Evolutionary conservation across 2,888 invertebrate species (phyloP), one percentile per base, ranked within the genome.

Genomic region (Empis livida): DNA sequence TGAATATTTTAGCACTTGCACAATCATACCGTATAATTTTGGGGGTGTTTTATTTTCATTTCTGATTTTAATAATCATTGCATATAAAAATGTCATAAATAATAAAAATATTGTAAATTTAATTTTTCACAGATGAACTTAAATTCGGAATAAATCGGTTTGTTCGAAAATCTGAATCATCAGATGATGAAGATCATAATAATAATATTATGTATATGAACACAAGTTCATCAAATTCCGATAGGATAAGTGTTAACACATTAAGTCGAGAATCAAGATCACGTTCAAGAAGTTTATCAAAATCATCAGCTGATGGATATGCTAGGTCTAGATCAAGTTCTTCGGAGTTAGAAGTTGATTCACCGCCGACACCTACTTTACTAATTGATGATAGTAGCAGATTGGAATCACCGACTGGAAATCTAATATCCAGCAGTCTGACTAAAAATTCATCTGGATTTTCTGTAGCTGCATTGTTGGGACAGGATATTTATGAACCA

Each of bases 61-160:
- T 8, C 23, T 2, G 5, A 27, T 27, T 27, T 27, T 6, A 27
- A 27, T 27, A 27, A 27, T 27, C 23, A 27, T 27, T 27, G 23
- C 5, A 27, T 27, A 27, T 27, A 27, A 27, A 27, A 27, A 27
- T 27, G 23, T 27, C 23, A 27, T 27, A 8, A 27, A 27, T 27
- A 27, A 27, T 8, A 27, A 8, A 20, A 20, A 20, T 20, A 6
- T 20, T 8, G 2, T 8, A 27, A 4, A 27, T 6, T 27, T 6
- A 27, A 8, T 8, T 27, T 8, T 27, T 9, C 23, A 27, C 79
- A 88, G 89, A 86, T 61, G 81, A 83, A 63, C 80, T 89, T 60
- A 87, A 88, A 60, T 90, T 89, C 60, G 87, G 89, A 50, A 82
- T 90, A 59, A 86, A 80, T 65, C 80, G 89, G 50, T 71, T 90